phyloP scores from a whole-genome alignment of 2,113 vertebrate genomes.

The Capreolus pygargus region DNA sequence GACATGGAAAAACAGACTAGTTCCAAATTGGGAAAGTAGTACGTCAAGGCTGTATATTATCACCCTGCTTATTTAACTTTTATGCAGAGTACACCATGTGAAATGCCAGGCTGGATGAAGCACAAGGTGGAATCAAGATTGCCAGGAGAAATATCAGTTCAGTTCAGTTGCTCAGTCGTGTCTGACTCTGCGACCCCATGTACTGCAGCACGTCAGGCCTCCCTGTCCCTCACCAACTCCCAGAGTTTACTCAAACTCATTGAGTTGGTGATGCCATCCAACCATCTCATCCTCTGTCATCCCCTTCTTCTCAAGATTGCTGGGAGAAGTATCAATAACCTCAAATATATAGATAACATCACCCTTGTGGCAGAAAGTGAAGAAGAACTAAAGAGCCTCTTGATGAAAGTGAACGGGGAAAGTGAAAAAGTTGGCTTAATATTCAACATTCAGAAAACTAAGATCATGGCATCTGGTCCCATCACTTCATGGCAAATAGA shows the following conservation, averaged over 20 bases:
- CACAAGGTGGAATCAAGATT: not conserved
- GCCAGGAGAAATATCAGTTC: fast-evolving
- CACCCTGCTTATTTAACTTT: not conserved
- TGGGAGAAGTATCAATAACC: not conserved
- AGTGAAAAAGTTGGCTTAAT: not conserved
- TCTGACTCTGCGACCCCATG: not conserved
- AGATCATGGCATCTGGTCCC: not conserved
- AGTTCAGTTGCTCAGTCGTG: not conserved
- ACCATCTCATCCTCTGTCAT: not conserved
- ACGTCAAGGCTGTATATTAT: fast-evolving
- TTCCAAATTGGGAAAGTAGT: not conserved
- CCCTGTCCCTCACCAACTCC: not conserved
- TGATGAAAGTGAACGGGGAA: not conserved
- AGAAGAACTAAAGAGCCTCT: not conserved
- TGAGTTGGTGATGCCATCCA: not conserved
- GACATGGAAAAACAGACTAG: not conserved
- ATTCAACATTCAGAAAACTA: not conserved
- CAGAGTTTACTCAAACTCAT: not conserved
- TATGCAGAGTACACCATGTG: not conserved
- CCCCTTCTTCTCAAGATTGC: not conserved
- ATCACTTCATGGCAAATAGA: not conserved
- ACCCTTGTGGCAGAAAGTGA: not conserved
- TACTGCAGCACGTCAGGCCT: no score
- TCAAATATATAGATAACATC: not conserved
- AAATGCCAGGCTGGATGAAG: not conserved